phyloP scores from a whole-genome alignment of 1,140 invertebrate species.

The Lucilia cuprina region DNA sequence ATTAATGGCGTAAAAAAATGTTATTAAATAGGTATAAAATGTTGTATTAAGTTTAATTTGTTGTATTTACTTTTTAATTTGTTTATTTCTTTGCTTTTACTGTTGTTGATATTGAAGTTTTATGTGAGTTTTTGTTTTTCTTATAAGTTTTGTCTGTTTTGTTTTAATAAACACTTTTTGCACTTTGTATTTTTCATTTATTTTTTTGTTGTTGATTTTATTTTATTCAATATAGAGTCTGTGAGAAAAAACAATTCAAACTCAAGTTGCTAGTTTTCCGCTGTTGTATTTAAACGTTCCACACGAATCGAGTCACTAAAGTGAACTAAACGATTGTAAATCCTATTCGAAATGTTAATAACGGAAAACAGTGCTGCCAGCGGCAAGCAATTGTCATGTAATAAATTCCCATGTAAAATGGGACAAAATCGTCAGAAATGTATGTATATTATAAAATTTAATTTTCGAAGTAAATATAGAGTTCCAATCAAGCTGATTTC shows the following conservation, averaged over 20 bases:
- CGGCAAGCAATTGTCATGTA: too few relatives aligned
- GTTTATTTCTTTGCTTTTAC: neutral
- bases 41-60: too few relatives aligned
- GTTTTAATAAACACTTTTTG: neutral
- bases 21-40: too few relatives aligned
- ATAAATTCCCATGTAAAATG: too few relatives aligned
- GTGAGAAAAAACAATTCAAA: slow-evolving; percentile 26
- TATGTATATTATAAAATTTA: too few relatives aligned
- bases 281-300: slow-evolving; percentile 16
- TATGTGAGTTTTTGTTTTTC: neutral
- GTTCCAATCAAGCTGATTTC: too few relatives aligned
- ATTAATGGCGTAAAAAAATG: too few relatives aligned
- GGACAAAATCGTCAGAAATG: too few relatives aligned
- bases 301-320: slow-evolving; percentile 39
- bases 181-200: neutral
- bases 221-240: slow-evolving; percentile 12
- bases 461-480: too few relatives aligned
- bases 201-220: too few relatives aligned
- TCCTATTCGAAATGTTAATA: neutral
- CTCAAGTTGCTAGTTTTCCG: neutral
- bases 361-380: neutral
- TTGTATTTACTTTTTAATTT: too few relatives aligned
- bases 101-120: neutral
- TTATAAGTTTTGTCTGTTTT: neutral
- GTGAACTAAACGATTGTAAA: slow-evolving; percentile 37